phyloP scores from a whole-genome alignment of 2,797 vertebrate genomes.

The Pteropus rufus region DNA sequence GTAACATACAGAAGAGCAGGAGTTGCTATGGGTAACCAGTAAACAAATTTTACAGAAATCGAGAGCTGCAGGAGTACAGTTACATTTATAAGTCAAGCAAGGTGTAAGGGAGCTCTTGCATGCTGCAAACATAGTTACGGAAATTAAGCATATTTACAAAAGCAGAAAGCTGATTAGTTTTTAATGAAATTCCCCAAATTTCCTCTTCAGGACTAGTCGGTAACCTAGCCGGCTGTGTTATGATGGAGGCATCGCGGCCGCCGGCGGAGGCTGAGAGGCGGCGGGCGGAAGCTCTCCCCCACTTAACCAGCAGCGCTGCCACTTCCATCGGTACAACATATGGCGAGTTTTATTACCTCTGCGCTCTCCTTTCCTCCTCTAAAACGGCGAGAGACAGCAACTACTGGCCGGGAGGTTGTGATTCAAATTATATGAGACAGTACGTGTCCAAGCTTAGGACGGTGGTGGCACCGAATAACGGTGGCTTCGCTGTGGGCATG shows the following conservation, averaged over 20 bases:
- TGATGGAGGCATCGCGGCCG: background rate
- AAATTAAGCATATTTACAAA: no score
- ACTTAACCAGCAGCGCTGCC: background rate
- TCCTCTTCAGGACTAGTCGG: background rate
- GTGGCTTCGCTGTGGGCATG: background rate
- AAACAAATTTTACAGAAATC: no score
- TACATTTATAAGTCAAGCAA: no score
- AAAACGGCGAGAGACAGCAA: accelerated
- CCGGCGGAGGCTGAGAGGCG: background rate
- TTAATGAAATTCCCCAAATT: no score
- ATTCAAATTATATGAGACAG: accelerated
- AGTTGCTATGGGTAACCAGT: no score
- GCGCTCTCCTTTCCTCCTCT: background rate
- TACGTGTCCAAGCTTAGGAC: background rate
- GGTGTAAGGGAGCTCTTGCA: no score
- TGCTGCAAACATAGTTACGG: no score
- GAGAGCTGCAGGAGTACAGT: no score
- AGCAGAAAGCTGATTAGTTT: no score
- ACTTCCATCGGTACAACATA: accelerated
- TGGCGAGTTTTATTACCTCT: background rate
- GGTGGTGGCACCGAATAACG: background rate
- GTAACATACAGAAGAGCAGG: no score
- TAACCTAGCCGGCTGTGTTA: background rate
- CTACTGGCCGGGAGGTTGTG: background rate
- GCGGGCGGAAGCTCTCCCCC: background rate